Evolutionary conservation across 2,797 vertebrate species (phyloP), one percentile per base, ranked within the genome.

Genomic region (Danionella dracula): DNA sequence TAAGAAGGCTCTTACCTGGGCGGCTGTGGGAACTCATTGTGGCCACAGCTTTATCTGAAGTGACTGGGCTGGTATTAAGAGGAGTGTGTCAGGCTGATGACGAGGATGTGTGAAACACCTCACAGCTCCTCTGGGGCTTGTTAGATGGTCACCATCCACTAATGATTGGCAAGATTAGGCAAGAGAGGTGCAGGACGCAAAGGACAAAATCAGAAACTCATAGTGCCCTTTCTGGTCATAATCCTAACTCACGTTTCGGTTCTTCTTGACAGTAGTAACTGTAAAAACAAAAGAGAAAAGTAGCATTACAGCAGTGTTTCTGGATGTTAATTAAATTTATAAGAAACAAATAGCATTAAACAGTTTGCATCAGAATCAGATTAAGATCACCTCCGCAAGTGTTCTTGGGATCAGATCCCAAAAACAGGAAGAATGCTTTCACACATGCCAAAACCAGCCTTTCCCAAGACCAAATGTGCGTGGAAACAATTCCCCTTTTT

Each of bases 1-100:
- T 50, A 15, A 20, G 44, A 11, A 40, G 49, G 21, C 16, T 73
- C 85, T 85, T 82, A 90, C 89, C 87, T 85, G 83, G 72, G 50
- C 71, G 81, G 66, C 78, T 80, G 72, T 84, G 85, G 70, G 86
- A 87, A 77, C 71, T 89, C 89, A 90, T 90, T 4, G 66, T 71
- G 38, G 27, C 40, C 29, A 55, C 65, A 50, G 23, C 11, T 56
- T 65, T 38, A 45, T 58, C 27, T 53, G 17, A 56, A 53, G 53
- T 2, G 44, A 57, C 15, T 42, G 23, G 67, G 45, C 35, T 7
- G 40, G 49, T 65, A 51, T 46, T 58, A 41, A 38, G 21, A 51
- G 57, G 40, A 55, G 16, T 17, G 45, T 44, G 50, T 75, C 54
- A 66, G 58, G 60, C n/a, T n/a, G 31, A 60, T 58, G 65, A 63